Conservation (phyloP, 2,113 vertebrate species). For the Prionailurus viverrinus region DNA sequence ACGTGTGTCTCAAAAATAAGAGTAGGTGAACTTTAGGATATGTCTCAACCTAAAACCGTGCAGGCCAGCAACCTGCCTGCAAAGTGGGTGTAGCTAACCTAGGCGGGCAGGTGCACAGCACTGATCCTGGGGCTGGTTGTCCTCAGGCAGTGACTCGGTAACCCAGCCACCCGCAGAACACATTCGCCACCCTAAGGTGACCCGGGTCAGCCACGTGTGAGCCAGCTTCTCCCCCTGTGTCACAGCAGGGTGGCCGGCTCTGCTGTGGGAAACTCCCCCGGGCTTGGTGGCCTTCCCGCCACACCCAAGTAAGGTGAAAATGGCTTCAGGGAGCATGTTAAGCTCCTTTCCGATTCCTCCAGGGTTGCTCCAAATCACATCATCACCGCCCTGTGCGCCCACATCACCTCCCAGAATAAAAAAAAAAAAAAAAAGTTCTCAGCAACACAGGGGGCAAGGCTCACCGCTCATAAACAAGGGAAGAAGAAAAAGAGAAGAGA, state of each 20-base stretch:
- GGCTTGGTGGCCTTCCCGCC: not conserved
- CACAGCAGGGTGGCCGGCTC: not conserved
- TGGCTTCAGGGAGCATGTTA: not conserved
- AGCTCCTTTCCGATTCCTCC: not conserved
- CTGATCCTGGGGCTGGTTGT: not conserved
- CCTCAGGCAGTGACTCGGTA: not conserved
- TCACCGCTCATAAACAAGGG: not conserved
- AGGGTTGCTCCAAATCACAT: not conserved
- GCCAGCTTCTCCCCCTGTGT: not conserved
- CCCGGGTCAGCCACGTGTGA: not conserved
- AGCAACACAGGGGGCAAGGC: not conserved
- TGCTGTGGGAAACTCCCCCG: not conserved
- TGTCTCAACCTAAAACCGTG: not conserved
- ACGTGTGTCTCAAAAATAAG: not conserved
- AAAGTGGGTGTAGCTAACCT: not conserved
- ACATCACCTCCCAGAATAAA: not conserved
- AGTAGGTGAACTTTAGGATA: not conserved
- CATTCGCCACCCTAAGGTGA: not conserved
- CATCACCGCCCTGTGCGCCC: not conserved
- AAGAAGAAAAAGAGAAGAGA: not conserved
- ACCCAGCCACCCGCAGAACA: not conserved
- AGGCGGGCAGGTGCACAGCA: not conserved
- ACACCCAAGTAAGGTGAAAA: not conserved
- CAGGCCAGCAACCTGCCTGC: not conserved
- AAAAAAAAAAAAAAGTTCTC: not conserved